phyloP scores from a whole-genome alignment of 2,888 invertebrate species.

The Tetanocera ferruginea region DNA sequence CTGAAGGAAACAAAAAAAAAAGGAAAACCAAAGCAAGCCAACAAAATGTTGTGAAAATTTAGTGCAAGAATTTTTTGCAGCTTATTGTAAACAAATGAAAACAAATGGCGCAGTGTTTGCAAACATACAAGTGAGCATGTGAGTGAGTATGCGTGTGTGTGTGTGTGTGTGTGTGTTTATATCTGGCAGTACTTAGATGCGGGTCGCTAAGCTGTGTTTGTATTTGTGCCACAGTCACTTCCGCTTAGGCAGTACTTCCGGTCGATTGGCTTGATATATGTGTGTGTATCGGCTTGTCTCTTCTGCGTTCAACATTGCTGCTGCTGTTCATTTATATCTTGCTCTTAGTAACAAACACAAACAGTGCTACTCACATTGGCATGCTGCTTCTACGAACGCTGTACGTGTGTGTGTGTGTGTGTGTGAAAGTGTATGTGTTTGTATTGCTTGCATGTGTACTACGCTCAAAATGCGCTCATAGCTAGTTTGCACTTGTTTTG shows the following conservation, averaged over 20 bases:
- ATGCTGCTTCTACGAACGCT: background rate
- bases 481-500: constrained; percentile 44
- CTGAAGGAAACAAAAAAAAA: background rate
- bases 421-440: constrained; percentile 25
- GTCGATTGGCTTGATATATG: background rate
- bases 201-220: constrained; percentile 14
- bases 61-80: background rate
- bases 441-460: constrained; percentile 36
- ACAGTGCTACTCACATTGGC: too few species aligned
- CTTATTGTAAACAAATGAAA: background rate
- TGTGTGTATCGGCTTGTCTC: constrained; percentile 16
- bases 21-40: background rate
- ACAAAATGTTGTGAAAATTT: background rate
- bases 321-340: background rate
- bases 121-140: background rate
- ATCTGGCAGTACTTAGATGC: background rate
- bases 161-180: background rate
- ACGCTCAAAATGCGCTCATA: constrained; percentile 44
- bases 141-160: background rate
- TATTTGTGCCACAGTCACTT: constrained; percentile 19
- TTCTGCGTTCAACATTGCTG: background rate
- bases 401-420: background rate
- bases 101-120: constrained; percentile 2
- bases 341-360: background rate
- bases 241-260: constrained; percentile 16